phyloP scores from a whole-genome alignment of 1,140 invertebrate genomes.

The Micrasema minimum region DNA sequence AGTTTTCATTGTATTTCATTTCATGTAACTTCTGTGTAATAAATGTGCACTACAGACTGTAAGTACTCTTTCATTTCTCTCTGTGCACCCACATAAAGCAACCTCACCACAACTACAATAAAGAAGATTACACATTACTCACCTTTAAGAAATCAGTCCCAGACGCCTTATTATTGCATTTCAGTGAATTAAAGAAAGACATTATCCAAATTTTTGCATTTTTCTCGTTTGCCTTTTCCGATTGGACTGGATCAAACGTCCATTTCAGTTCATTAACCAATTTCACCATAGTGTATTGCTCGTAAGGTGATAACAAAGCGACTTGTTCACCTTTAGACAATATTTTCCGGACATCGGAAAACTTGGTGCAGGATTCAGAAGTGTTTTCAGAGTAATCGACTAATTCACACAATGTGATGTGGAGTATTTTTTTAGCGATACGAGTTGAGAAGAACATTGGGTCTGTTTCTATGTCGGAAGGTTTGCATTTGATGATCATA shows the following conservation, averaged over 20 bases:
- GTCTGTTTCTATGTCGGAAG: conserved; percentile 14
- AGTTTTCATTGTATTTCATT: no score
- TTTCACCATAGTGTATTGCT: conserved; percentile 36
- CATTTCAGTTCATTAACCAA: conserved; percentile 8
- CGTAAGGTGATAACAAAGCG: conserved; percentile 1
- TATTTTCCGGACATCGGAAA: conserved; percentile 19
- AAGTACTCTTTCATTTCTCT: no score
- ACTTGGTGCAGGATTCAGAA: not conserved
- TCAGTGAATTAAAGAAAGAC: conserved; percentile 15
- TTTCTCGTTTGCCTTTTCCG: conserved; percentile 19
- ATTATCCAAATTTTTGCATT: conserved; percentile 22
- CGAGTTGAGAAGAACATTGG: conserved; percentile 10
- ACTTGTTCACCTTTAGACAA: conserved; percentile 6
- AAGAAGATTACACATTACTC: no score
- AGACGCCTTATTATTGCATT: not conserved
- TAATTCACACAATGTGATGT: conserved; percentile 20
- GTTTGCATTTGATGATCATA: conserved; percentile 26
- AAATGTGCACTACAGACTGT: no score
- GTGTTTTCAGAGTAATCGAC: conserved; percentile 12
- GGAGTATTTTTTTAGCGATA: conserved; percentile 20
- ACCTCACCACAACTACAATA: no score
- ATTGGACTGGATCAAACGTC: not conserved
- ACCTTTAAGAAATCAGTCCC: conserved; percentile 26
- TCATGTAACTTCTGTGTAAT: no score
- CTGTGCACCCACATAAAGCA: no score